A percentile compares a stretch with the other conserved stretches of the same genome.
These are phyloP conservation scores for Drosophila bifasciata DNA, from an alignment of 1,140 invertebrate species.

Conservation along the genomic window DNA sequence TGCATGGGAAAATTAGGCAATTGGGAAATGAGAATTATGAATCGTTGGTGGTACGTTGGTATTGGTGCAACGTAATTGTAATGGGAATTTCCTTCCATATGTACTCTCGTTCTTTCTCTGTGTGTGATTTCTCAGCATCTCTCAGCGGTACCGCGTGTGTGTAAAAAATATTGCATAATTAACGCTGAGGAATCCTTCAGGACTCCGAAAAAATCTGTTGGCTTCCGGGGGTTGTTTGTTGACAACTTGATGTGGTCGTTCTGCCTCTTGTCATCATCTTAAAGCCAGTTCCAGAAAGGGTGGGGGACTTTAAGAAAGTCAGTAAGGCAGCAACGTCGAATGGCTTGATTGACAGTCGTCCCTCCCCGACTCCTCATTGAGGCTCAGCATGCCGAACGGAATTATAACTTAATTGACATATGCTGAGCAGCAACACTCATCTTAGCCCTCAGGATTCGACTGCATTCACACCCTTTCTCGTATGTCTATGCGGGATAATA, in stretches of 20 bases:
- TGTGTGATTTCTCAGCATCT: slow-evolving; percentile 35
- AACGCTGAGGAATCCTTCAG: slow-evolving; percentile 47
- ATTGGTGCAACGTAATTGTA: slow-evolving; percentile 16
- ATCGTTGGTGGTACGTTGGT: neutral
- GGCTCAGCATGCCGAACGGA: slow-evolving; percentile 73
- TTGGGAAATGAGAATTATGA: slow-evolving; percentile 58
- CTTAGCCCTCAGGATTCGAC: slow-evolving; percentile 18
- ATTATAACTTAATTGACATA: slow-evolving; percentile 81
- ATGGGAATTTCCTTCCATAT: slow-evolving; percentile 36
- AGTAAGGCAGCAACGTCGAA: slow-evolving; percentile 74
- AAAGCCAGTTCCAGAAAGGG: slow-evolving; percentile 70
- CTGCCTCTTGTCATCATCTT: slow-evolving; percentile 45
- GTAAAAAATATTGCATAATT: slow-evolving; percentile 77
- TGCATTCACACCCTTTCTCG: slow-evolving; percentile 41
- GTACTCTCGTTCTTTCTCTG: neutral
- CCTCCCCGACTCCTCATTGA: slow-evolving; percentile 49
- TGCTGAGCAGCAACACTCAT: slow-evolving; percentile 64
- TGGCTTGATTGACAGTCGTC: slow-evolving; percentile 74
- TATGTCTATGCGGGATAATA: slow-evolving; percentile 67
- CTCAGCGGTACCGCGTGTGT: slow-evolving; percentile 27
- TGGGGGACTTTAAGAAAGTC: slow-evolving; percentile 58
- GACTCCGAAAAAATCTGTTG: slow-evolving; percentile 1
- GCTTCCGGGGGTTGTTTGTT: slow-evolving; percentile 63
- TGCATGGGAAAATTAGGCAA: slow-evolving; percentile 76
- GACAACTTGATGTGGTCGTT: slow-evolving; percentile 67